These are phyloP conservation scores for Elegia similella DNA, from an alignment of 2,888 invertebrate genomes.

Conservation along the genomic window DNA sequence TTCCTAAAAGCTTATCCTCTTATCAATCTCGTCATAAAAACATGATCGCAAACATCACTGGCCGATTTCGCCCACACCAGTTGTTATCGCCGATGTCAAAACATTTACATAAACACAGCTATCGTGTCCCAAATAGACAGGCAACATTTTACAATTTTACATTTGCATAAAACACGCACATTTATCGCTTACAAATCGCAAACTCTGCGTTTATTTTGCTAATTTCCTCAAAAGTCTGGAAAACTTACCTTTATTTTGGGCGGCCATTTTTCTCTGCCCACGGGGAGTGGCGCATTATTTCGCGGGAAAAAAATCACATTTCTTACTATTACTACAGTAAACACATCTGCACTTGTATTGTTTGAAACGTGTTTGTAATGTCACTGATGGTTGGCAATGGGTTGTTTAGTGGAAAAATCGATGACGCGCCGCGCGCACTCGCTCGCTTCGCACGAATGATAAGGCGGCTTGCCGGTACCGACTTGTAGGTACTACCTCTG, in stretches of 20 bases:
- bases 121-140: constrained; percentile 41
- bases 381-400: constrained; percentile 64
- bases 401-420: constrained; percentile 75
- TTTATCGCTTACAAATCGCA: constrained; percentile 16
- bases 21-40: constrained; percentile 50
- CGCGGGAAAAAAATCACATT: constrained; percentile 53
- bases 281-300: constrained; percentile 60
- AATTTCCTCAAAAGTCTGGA: constrained; percentile 16
- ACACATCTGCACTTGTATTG: constrained; percentile 40
- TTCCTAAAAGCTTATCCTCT: constrained; percentile 23
- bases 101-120: constrained; percentile 39
- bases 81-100: constrained; percentile 59
- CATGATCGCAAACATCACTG: constrained; percentile 57
- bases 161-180: constrained; percentile 36
- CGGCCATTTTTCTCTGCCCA: constrained; percentile 59
- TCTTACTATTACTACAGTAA: constrained; percentile 37
- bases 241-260: constrained; percentile 71
- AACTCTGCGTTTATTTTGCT: not conserved
- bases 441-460: constrained; percentile 57
- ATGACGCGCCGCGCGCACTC: constrained; percentile 72
- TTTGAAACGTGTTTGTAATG: constrained; percentile 66
- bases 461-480: constrained; percentile 42
- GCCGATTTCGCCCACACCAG: constrained; percentile 61
- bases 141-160: constrained; percentile 32
- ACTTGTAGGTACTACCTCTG: constrained; percentile 35